phyloP scores from a whole-genome alignment of 2,888 invertebrate genomes.

The Monopis laevigella region DNA sequence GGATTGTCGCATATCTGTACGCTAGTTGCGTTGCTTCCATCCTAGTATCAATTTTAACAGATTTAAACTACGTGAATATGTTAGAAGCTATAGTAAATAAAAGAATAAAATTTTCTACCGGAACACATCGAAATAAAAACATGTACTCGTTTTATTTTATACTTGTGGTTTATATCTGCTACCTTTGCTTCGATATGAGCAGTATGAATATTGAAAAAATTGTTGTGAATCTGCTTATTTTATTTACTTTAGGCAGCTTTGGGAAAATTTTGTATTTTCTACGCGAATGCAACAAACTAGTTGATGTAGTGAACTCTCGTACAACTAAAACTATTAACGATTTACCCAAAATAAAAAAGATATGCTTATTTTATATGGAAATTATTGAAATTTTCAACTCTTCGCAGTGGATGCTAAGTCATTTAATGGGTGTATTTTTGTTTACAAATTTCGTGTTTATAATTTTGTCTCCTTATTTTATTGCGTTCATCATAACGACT shows the following conservation, averaged over 20 bases:
- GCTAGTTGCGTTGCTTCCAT: neutral
- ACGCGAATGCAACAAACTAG: neutral
- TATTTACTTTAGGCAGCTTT: neutral
- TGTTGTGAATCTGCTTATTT: neutral
- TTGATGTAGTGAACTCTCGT: neutral
- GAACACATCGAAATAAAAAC: neutral
- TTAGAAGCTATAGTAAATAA: neutral
- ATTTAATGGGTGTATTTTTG: constrained; percentile 1
- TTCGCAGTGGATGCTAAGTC: constrained; percentile 1
- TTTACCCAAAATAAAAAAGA: neutral
- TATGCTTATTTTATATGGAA: constrained; percentile 1
- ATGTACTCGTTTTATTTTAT: constrained; percentile 1
- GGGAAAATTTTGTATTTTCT: constrained; percentile 3
- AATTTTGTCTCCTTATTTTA: neutral
- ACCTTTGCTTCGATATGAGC: neutral
- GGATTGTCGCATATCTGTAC: constrained; percentile 1
- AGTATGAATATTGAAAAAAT: neutral
- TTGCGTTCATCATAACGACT: neutral
- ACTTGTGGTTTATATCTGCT: neutral
- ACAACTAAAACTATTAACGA: neutral
- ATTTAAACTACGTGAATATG: neutral
- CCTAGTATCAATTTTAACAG: neutral
- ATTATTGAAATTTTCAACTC: constrained; percentile 1
- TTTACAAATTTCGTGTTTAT: constrained; percentile 4
- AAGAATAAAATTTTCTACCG: neutral